Evolutionary conservation across 1,140 invertebrate species (phyloP).

Genomic region (Drosophila repleta): DNA sequence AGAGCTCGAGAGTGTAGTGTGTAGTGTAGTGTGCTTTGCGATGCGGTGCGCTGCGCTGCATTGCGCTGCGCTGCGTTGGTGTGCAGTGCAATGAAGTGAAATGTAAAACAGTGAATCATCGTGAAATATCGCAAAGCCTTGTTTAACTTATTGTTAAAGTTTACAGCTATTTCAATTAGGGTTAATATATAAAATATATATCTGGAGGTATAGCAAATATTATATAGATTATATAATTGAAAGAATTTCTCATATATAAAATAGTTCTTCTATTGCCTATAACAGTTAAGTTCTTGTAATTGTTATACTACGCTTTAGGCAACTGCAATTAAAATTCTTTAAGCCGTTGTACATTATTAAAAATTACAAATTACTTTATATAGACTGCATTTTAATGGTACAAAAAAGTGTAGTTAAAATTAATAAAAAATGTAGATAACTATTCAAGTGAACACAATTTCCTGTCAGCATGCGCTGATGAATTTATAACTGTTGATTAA

Average conservation of each 20-base stretch:
- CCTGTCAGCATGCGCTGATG: slow-evolving; percentile 17
- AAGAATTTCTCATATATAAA: too few species aligned
- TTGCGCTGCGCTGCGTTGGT: slow-evolving; percentile 7
- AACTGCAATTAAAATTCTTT: too few species aligned
- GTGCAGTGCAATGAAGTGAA: slow-evolving; percentile 54
- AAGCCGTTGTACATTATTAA: too few species aligned
- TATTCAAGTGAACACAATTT: slow-evolving; percentile 8
- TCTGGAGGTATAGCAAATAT: too few species aligned
- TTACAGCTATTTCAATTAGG: slow-evolving; percentile 25
- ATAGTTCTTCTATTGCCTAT: too few species aligned
- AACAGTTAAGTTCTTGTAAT: too few species aligned
- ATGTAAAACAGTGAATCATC: slow-evolving; percentile 50
- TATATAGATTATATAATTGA: too few species aligned
- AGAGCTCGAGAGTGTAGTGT: slow-evolving; percentile 74
- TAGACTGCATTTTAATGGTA: not conserved
- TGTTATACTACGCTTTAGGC: too few species aligned
- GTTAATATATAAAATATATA: not conserved
- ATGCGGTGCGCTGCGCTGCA: slow-evolving; percentile 5
- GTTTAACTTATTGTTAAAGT: slow-evolving; percentile 20
- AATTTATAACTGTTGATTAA: slow-evolving; percentile 35
- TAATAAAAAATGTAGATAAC: not conserved
- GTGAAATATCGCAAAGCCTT: slow-evolving; percentile 39
- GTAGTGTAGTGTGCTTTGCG: slow-evolving; percentile 24
- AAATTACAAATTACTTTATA: too few species aligned
- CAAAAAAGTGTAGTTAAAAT: not conserved